These are phyloP conservation scores for Eubasilissa regina DNA, from an alignment of 1,140 invertebrate genomes.

Conservation along the genomic window DNA sequence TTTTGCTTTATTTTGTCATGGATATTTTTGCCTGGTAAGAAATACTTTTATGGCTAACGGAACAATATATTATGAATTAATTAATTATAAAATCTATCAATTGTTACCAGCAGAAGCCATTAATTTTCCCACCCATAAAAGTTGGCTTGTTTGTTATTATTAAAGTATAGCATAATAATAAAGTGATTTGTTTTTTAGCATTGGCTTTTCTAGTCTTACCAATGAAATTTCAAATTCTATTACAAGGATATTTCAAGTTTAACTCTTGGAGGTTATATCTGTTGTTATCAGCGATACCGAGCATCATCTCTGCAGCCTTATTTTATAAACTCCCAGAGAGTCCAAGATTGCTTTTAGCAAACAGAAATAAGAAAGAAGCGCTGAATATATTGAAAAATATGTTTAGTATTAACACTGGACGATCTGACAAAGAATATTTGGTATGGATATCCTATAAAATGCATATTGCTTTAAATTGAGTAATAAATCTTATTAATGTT, in stretches of 20 bases:
- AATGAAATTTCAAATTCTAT: slow-evolving; percentile 66
- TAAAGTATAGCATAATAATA: slow-evolving; percentile 11
- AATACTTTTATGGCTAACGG: background rate
- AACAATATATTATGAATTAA: too few relatives aligned
- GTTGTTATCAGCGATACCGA: slow-evolving; percentile 73
- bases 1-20: slow-evolving; percentile 77
- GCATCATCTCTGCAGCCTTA: slow-evolving; percentile 73
- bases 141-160: too few relatives aligned
- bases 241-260: slow-evolving; percentile 66
- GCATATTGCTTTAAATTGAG: too few relatives aligned
- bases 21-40: slow-evolving; percentile 74
- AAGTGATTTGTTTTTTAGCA: slow-evolving; percentile 65
- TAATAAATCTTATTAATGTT: too few relatives aligned
- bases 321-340: slow-evolving; percentile 80
- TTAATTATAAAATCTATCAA: too few relatives aligned
- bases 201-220: slow-evolving; percentile 79
- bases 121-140: too few relatives aligned
- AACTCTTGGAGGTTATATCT: slow-evolving; percentile 80
- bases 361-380: slow-evolving; percentile 75
- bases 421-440: slow-evolving; percentile 45
- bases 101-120: too few relatives aligned
- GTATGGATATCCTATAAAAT: slow-evolving; percentile 49
- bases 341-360: slow-evolving; percentile 81
- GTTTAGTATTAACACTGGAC: slow-evolving; percentile 74
- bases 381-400: slow-evolving; percentile 76